Base-by-base conservation (phyloP, 2,888 invertebrate species). In the Drosophila aldrichi region DNA sequence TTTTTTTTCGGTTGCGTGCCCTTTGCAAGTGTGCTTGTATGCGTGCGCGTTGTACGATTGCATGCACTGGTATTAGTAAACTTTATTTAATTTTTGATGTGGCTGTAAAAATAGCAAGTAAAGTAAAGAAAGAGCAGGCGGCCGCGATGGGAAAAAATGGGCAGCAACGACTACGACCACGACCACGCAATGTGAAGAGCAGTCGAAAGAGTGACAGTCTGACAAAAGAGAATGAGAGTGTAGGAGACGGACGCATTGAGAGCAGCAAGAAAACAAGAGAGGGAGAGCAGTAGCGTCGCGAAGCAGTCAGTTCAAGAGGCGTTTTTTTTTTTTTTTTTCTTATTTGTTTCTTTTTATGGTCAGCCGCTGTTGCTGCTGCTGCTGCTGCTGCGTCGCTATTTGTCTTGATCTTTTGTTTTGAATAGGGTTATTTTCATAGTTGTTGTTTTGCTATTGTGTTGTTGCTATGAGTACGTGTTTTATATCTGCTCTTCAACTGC, bases 401-500 rank as follows among this genome's bases (percentile, higher is more conserved):
- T 79, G 87, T 77, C 85, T 76, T 78, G 79, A 82, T 85, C 80
- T 85, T 82, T 88, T 84, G 86, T 88, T 88, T 85, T 85, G 88
- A 80, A 82, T 84, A 76, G 70, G 71, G 71, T 71, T 74, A 69
- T 75, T 63, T 57, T 54, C 49, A 14, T 49, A 32, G 34, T 62
- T 75, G 65, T 66, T 57, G 48, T 62, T 43, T 18, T n/a, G 16
- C 38, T 20, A 34, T 67, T 51, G 46, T 74, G 65, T 55, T 70
- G 71, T 68, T 68, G 51, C 44, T 46, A 49, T 38, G 57, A 64
- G 68, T 79, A 77, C 61, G 73, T 79, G 54, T 69, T 48, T 69
- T 68, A 34, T 71, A 72, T 78, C 79, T 63, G 58, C 63, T 70
- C 65, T 78, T 58, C 66, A 70, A 74, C 66, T 48, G 60, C 60